Base-by-base conservation (phyloP, 2,797 vertebrate species). In the Poeciliopsis infans region DNA sequence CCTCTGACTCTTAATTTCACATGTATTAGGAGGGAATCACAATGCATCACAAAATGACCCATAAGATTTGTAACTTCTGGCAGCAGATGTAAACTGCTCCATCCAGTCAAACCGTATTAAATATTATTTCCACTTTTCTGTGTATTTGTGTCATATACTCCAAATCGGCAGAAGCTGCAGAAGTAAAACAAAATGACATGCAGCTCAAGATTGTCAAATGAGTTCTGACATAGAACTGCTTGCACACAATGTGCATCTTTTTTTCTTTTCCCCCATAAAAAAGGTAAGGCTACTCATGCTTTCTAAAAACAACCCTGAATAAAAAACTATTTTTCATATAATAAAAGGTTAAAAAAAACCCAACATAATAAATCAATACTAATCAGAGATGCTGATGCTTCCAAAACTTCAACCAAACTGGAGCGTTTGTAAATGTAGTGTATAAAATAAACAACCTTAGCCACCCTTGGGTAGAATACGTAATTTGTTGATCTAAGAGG, bases 201-300 rank as follows among this genome's bases (percentile, higher is more conserved):
- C 70, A 25, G 76, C 59, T 75, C 70, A 43, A 70, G 61, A 75
- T 66, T 76, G 75, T 76, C 74, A 88, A 85, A 92, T 71, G 64
- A 77, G 61, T 85, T 86, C 49, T 86, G 86, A 90, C 86, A 89
- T 82, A 85, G 86, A 86, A 72, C 72, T 79, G 78, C 49, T 81
- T 79, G 74, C 74, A 57, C 71, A 84, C 18, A 49, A 55, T 75
- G 74, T 47, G 59, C 79, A 71, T 83, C 81, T 83, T 25, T 69
- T 28, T 61, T 61, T 61, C 28, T 66, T 57, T 61, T 59, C 82
- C 76, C 83, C 39, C 57, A 75, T 20, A 45, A 43, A 87, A 82
- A 73, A 84, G 77, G 77, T 73, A 61, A 28, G 78, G 74, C 61
- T 68, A 82, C 49, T 76, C 61, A 74, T 43, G 79, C 83, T 79